Evolutionary conservation across 2,113 vertebrate species (phyloP), one percentile per base, ranked within the genome.

Genomic region (Platycercus adscitus): DNA sequence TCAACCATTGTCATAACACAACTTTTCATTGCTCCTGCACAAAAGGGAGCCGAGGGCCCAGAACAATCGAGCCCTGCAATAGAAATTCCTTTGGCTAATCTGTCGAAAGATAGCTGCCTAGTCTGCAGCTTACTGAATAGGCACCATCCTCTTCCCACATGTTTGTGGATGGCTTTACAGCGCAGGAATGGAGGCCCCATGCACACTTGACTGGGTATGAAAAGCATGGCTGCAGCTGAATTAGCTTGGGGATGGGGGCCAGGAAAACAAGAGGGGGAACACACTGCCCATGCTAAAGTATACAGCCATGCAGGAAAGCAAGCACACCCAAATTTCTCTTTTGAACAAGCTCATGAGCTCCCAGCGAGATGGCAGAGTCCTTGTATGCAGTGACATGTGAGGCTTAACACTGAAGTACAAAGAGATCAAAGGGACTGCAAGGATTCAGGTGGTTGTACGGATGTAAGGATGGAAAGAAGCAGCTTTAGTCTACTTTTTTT

Each of bases 51-150:
- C 15, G 84, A 95, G 98, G 96, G 95, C 97, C 93, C 91, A 60
- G 89, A 98, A 98, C 98, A 98, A 97, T 95, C 82, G 79, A 93
- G 90, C 91, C 86, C 84, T 88, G 98, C 93, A 86, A 68, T 20
- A 96, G 98, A 98, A 98, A 98, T 98, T 95, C 98, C 98, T 98
- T 97, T 94, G 95, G 95, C 91, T 98, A 98, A 98, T 98, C 98
- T 98, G 98, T 96, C 58, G 96, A 99, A 98, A 98, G 98, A 98
- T 97, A 98, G 95, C 96, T 75, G 81, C 95, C 96, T 94, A n/a
- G 98, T 97, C 97, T 88, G 53, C 98, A 95, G 69, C 95, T 81
- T 39, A 56, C 94, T 96, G 94, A 98, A 97, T 92, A 96, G 95
- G 80, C 84, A 87, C 77, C 93, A 81, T 58, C 90, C 97, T 96